A percentile compares a stretch with the other conserved stretches of the same genome.
Conservation (phyloP, 2,888 invertebrate species). For the Timema cristinae region DNA sequence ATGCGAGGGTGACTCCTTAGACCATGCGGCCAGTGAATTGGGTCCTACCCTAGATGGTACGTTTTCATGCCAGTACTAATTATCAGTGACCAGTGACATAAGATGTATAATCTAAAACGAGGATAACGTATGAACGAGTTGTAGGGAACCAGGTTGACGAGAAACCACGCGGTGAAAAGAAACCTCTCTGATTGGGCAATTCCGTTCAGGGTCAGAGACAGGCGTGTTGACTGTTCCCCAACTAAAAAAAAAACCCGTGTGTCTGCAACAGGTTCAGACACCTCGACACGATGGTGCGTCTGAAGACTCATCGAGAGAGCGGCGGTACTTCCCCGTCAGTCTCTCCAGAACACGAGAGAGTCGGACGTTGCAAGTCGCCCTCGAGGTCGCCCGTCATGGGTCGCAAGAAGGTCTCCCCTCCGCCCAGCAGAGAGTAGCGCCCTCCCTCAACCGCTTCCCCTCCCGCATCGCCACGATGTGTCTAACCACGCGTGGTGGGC, state of each 20-base stretch:
- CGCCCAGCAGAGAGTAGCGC: conserved; percentile 15
- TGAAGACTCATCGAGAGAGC: conserved; percentile 60
- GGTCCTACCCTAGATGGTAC: no score
- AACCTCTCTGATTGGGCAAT: no score
- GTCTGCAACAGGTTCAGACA: conserved; percentile 68
- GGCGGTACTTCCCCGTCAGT: conserved; percentile 60
- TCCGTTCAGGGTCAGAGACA: no score
- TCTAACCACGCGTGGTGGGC: not conserved
- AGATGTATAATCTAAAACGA: no score
- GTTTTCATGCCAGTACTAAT: no score
- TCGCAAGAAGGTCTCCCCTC: conserved; percentile 16
- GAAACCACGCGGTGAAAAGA: no score
- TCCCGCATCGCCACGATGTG: not conserved
- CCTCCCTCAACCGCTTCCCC: not conserved
- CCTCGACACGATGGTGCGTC: conserved; percentile 77
- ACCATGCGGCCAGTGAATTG: no score
- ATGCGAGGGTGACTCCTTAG: no score
- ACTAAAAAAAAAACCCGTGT: not conserved
- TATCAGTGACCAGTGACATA: no score
- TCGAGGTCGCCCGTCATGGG: conserved; percentile 26
- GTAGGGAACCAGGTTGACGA: no score
- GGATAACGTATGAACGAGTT: no score
- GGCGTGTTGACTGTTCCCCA: no score
- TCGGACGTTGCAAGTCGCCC: conserved; percentile 22
- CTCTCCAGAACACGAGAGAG: conserved; percentile 58